A percentile compares a stretch with the other conserved stretches of the same genome.
Evolutionary conservation across 92 coral and sea anemone genomes (phyloP).

Genomic region (Epizoanthus illoricatus): DNA sequence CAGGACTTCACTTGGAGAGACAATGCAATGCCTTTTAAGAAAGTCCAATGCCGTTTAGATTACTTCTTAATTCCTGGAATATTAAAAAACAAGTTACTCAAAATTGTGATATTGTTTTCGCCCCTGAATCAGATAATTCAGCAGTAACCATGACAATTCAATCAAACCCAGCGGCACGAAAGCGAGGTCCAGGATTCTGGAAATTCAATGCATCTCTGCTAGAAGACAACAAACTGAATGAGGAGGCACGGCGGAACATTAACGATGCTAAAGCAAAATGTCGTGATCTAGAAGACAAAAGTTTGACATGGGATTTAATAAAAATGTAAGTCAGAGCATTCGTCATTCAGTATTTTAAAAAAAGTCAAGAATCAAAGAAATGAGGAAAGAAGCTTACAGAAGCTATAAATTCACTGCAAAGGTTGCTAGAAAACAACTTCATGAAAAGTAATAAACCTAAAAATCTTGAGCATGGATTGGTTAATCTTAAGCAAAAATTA

Average conservation of each 20-base stretch:
- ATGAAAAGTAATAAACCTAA: background rate
- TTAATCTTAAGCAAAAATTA: constrained; percentile 7
- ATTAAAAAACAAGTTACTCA: background rate
- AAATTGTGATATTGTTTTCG: constrained; percentile 2
- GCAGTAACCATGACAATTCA: constrained; percentile 23
- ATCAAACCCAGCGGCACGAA: constrained; percentile 10
- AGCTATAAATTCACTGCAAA: background rate
- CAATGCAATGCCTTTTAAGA: background rate
- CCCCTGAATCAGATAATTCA: constrained; percentile 48
- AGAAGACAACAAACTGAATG: background rate
- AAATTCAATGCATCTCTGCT: constrained; percentile 26
- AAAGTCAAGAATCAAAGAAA: background rate
- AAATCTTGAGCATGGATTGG: background rate
- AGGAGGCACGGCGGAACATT: background rate
- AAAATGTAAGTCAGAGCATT: constrained; percentile 25
- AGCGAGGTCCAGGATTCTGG: constrained; percentile 34
- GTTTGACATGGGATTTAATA: constrained; percentile 24
- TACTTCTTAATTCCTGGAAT: background rate
- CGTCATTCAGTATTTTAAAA: background rate
- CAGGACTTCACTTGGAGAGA: constrained; percentile 11
- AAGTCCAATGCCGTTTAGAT: background rate
- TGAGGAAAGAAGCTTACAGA: background rate
- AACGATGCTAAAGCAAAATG: background rate
- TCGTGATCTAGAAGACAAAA: background rate
- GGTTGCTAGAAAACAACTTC: background rate